A percentile compares a stretch with the other conserved stretches of the same genome.
These are phyloP conservation scores for Gadus macrocephalus DNA, from an alignment of 2,113 vertebrate genomes.

Conservation along the genomic window DNA sequence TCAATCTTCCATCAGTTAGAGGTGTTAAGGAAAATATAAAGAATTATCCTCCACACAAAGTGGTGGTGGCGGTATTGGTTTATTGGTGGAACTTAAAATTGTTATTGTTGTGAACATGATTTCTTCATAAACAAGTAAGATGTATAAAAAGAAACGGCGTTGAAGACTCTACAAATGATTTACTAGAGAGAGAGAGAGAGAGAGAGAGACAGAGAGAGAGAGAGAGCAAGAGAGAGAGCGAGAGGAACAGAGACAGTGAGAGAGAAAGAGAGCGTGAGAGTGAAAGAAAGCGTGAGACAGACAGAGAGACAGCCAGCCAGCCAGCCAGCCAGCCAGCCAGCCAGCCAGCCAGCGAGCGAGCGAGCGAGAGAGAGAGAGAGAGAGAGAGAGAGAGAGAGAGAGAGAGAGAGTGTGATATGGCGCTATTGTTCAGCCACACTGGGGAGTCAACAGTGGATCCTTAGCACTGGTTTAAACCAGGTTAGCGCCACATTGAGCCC, in stretches of 20 bases:
- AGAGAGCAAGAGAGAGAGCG: background rate
- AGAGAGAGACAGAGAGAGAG: slow-evolving; percentile 1
- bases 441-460: slow-evolving; percentile 34
- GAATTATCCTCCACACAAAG: no score
- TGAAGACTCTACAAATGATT: no score
- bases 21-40: no score
- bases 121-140: no score
- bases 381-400: background rate
- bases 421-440: slow-evolving; percentile 1
- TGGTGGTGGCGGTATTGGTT: no score
- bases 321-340: background rate
- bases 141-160: no score
- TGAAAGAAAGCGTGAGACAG: background rate
- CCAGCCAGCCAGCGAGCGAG: background rate
- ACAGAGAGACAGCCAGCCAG: no score
- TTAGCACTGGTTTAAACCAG: slow-evolving; percentile 38
- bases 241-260: no score
- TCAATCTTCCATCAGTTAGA: no score
- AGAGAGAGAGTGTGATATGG: background rate
- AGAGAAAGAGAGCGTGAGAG: background rate
- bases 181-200: no score
- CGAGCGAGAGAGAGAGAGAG: background rate
- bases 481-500: slow-evolving; percentile 34
- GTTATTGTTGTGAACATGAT: no score
- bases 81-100: no score